Evolutionary conservation across 2,113 vertebrate genomes (phyloP), one percentile per base, ranked within the genome.

Genomic region (Apeltes quadracus): DNA sequence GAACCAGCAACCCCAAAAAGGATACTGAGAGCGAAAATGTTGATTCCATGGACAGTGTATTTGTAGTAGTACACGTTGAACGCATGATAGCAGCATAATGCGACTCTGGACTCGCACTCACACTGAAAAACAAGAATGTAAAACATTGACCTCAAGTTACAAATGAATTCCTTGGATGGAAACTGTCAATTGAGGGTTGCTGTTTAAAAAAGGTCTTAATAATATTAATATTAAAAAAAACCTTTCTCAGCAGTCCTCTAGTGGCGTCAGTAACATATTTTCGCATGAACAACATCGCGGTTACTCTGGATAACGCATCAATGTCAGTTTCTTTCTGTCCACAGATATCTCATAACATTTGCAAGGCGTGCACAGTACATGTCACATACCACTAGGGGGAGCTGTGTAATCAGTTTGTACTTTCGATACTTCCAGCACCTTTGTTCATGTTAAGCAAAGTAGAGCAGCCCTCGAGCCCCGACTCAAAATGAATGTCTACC

Each of bases 11-110:
- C 8, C 8, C 5, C 18, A 20, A 65, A 48, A 93, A 95, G 94
- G 95, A 95, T 95, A 95, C 94, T 95, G 82, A 94, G 92, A 0
- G 95, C 94, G 0, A 96, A 96, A 16, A 96, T 92, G 0, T 95
- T 93, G 72, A 95, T 92, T 48, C 95, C 95, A 0, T 94, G 93
- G 57, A 94, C 85, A 0, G 93, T 74, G 20, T 95, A 95, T 59
- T 95, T 96, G 91, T 96, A 95, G 83, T 95, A 95, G 86, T 95
- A 93, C 69, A 93, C 79, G 58, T 96, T 96, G 43, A 93, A 75
- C 0, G 96, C 95, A 0, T 70, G 89, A 71, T 94, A 90, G 76
- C 94, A 94, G 89, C 92, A 94, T 4, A 96, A 84, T 32, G 94
- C 55, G 61, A 93, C 76, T 92, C 87, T 88, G 51, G 55, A 1